phyloP scores from a whole-genome alignment of 2,888 invertebrate genomes.

The Polia nebulosa region DNA sequence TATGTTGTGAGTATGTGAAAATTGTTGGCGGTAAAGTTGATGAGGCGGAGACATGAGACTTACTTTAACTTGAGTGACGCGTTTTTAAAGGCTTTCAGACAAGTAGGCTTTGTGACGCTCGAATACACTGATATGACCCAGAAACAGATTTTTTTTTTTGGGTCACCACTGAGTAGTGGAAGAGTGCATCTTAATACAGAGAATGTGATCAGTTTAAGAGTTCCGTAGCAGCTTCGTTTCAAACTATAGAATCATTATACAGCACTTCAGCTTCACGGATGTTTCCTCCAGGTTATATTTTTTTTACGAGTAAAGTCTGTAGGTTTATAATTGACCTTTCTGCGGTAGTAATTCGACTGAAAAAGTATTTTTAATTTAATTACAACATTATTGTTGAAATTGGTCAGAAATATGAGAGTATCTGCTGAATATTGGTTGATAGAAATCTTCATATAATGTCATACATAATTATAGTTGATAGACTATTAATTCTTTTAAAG shows the following conservation, averaged over 20 bases:
- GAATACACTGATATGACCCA: too few relatives aligned
- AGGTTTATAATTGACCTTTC: not conserved
- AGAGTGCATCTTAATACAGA: not conserved
- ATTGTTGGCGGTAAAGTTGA: conserved; percentile 27
- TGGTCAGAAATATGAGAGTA: not conserved
- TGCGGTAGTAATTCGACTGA: not conserved
- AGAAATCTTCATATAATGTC: too few relatives aligned
- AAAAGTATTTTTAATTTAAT: not conserved
- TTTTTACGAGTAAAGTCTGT: not conserved
- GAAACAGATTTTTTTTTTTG: too few relatives aligned
- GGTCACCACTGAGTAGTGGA: too few relatives aligned
- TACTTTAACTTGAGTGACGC: not conserved
- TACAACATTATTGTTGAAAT: not conserved
- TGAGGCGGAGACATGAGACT: conserved; percentile 18
- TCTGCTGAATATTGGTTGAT: too few relatives aligned
- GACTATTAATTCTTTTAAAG: not conserved
- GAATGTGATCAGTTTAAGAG: not conserved
- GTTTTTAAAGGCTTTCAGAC: conserved; percentile 12
- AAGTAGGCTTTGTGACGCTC: not conserved
- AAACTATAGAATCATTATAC: not conserved
- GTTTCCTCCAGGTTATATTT: not conserved
- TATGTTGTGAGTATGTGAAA: conserved; percentile 57
- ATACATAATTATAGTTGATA: too few relatives aligned
- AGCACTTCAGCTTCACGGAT: not conserved
- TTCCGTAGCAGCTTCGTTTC: not conserved